Evolutionary conservation across 2,113 vertebrate genomes (phyloP).

Genomic region (Leuciscus idus): DNA sequence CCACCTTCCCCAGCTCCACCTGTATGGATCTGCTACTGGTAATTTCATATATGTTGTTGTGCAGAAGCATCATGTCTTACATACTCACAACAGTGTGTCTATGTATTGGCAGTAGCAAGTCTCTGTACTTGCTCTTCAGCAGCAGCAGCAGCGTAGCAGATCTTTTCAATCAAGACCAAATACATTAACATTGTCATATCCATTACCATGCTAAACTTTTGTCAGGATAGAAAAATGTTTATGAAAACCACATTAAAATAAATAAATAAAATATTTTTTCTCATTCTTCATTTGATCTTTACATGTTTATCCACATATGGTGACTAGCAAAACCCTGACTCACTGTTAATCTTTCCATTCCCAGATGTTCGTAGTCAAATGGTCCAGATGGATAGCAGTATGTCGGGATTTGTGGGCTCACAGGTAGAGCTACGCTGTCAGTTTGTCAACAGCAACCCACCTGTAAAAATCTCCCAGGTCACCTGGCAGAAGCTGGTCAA

Average conservation of each 20-base stretch:
- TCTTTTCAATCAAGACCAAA: too few relatives aligned
- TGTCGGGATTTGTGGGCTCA: conserved; percentile 86
- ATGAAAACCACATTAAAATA: neutral
- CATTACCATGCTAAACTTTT: too few relatives aligned
- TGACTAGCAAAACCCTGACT: neutral
- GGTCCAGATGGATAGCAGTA: conserved; percentile 90
- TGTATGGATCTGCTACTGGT: too few relatives aligned
- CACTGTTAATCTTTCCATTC: neutral
- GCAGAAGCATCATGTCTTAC: too few relatives aligned
- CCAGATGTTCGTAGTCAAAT: conserved; percentile 76
- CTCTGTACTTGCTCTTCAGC: too few relatives aligned
- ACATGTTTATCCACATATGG: neutral
- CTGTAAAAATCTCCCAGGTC: conserved; percentile 94
- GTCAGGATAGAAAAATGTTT: too few relatives aligned
- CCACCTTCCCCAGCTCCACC: too few relatives aligned
- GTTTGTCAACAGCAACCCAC: conserved; percentile 86
- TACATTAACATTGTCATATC: too few relatives aligned
- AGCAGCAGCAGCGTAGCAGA: too few relatives aligned
- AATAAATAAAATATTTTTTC: neutral
- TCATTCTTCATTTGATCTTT: neutral
- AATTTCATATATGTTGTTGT: too few relatives aligned
- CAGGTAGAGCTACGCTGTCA: conserved; percentile 90
- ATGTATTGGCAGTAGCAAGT: too few relatives aligned
- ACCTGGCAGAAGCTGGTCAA: conserved; percentile 97
- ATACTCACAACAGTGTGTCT: too few relatives aligned